Evolutionary conservation across 2,113 vertebrate species (phyloP), one percentile per base, ranked within the genome.

Genomic region (Ictalurus furcatus): DNA sequence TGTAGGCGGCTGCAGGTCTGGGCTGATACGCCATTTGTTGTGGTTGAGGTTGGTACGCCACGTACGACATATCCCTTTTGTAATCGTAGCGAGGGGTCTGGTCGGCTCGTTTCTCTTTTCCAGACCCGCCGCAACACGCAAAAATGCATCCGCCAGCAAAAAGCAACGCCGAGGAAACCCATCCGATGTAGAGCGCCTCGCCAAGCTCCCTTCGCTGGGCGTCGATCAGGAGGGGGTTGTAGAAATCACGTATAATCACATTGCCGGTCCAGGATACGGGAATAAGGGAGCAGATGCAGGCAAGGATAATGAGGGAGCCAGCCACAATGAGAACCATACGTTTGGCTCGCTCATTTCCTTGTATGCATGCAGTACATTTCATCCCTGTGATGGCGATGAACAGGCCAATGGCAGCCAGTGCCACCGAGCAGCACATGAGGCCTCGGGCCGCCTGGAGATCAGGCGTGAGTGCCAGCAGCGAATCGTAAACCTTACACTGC

Each of bases 401-500:
- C 28, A 98, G 90, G 28, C 97, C 96, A 1, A 96, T 11, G 1
- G 95, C 85, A 1, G 93, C 92, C 87, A 99, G 91, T 0, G 91
- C 93, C 34, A 95, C 81, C 0, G 97, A 95, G 16, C 92, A 76
- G 87, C 98, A 98, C 97, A 98, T 98, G 12, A 99, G 96, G 0
- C 97, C 97, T 8, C 98, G 94, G 0, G 97, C 96, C 0, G 95
- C 95, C 90, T 98, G 97, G 8, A 99, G 93, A 48, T 94, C 94
- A 0, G 96, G 94, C 0, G 97, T 89, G 3, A 99, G 96, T 6
- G 96, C 96, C 91, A 99, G 90, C 65, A 97, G 28, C 0, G 98
- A 98, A 87, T 95, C 94, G 0, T 99, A 97, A 73, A 96, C 95
- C 91, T 97, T 98, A 82, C 98, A 99, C 93, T 98, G 97, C 94